Conservation (phyloP, 1,140 invertebrate species). For the Drosophila pseudoobscura region DNA sequence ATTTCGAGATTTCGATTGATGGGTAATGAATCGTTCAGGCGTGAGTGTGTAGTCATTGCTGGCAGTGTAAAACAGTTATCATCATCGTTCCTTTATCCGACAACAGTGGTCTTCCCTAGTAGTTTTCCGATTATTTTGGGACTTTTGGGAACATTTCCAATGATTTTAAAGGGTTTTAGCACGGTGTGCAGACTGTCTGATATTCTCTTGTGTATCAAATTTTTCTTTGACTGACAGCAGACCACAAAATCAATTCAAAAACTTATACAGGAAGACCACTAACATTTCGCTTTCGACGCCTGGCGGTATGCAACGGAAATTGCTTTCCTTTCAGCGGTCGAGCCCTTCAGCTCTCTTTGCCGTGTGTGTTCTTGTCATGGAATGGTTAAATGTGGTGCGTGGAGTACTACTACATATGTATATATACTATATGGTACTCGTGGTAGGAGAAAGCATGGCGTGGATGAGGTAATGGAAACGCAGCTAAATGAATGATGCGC, state of each 20-base stretch:
- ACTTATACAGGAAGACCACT: too few species aligned
- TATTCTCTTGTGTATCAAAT: too few species aligned
- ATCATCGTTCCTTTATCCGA: constrained; percentile 13
- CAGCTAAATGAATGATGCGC: constrained; percentile 62
- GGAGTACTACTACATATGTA: background rate
- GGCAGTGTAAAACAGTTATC: constrained; percentile 45
- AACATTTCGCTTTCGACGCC: background rate
- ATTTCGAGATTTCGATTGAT: background rate
- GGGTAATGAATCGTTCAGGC: constrained; percentile 2
- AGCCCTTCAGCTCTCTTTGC: constrained; percentile 5
- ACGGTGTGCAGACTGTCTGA: too few species aligned
- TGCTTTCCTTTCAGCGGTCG: background rate
- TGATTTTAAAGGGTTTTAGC: too few species aligned
- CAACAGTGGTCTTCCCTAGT: background rate
- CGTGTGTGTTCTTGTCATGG: constrained; percentile 9
- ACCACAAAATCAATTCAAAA: too few species aligned
- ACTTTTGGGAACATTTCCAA: too few species aligned
- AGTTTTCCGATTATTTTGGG: too few species aligned
- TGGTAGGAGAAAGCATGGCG: constrained; percentile 4
- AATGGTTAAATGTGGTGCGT: constrained; percentile 24
- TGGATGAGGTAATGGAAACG: constrained; percentile 35
- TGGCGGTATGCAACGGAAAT: background rate
- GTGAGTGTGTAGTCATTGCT: constrained; percentile 23
- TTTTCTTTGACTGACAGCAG: too few species aligned
- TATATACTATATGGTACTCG: too few species aligned